A percentile compares a stretch with the other conserved stretches of the same genome.
Conservation (phyloP, 2,113 vertebrate species). For the Balaenoptera acutorostrata region DNA sequence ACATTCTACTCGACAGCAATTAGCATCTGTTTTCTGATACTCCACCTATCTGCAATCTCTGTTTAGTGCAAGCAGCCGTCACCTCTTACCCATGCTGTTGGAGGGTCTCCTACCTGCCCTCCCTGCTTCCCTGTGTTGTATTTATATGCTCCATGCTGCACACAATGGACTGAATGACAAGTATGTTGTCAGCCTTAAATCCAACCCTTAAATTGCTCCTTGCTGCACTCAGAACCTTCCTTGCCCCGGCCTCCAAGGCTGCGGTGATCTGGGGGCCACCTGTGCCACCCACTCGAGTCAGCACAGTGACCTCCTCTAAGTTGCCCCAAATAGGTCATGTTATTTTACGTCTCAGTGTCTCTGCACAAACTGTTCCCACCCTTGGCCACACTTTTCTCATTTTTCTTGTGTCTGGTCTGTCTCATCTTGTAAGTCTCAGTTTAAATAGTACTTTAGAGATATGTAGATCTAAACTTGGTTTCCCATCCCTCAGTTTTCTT, state of each 20-base stretch:
- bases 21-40: not conserved
- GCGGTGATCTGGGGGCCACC: not conserved
- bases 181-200: not conserved
- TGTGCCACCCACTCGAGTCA: accelerated
- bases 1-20: not conserved
- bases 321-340: accelerated
- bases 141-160: not conserved
- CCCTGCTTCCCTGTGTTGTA: too few relatives aligned
- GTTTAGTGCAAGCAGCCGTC: too few relatives aligned
- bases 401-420: not conserved
- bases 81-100: not conserved
- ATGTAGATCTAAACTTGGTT: not conserved
- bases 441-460: not conserved
- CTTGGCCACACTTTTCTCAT: not conserved
- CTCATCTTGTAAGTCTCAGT: not conserved
- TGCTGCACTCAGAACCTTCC: not conserved
- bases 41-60: too few relatives aligned
- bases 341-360: not conserved
- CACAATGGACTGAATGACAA: not conserved
- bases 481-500: not conserved
- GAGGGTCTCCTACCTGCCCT: not conserved
- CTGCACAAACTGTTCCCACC: not conserved
- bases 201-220: not conserved
- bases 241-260: too few relatives aligned
- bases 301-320: not conserved